Percentiles rank a stretch among this genome's conserved stretches.
These are phyloP conservation scores for Rostratula benghalensis DNA, from an alignment of 2,113 vertebrate species.

Conservation along the genomic window DNA sequence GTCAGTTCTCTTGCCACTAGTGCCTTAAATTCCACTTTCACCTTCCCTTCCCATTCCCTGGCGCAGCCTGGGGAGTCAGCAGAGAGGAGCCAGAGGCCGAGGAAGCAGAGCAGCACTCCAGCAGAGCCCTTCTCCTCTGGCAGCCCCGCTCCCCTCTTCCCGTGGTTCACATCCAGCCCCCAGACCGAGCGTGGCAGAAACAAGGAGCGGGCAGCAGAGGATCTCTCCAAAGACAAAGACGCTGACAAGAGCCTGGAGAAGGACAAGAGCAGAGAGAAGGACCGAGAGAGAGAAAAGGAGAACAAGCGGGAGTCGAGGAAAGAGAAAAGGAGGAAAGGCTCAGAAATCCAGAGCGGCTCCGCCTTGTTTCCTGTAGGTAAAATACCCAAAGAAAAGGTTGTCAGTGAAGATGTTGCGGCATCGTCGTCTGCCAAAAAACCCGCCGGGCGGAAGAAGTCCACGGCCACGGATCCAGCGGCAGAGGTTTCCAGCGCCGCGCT, in stretches of 20 bases:
- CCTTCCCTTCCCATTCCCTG: conserved; percentile 80
- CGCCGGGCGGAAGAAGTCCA: conserved; percentile 83
- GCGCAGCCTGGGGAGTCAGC: conserved; percentile 74
- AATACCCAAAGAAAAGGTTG: conserved; percentile 75
- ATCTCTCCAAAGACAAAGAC: conserved; percentile 78
- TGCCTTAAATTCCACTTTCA: conserved; percentile 93
- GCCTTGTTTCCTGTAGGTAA: conserved; percentile 75
- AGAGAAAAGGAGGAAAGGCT: conserved; percentile 84
- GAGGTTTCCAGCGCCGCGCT: conserved; percentile 73
- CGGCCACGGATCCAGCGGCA: conserved; percentile 69
- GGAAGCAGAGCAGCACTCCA: conserved; percentile 70
- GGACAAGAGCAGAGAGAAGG: conserved; percentile 87
- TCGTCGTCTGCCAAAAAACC: conserved; percentile 77
- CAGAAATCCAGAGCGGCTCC: conserved; percentile 73
- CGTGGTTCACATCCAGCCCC: conserved; percentile 80
- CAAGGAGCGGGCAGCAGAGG: conserved; percentile 77
- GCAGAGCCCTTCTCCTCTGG: conserved; percentile 79
- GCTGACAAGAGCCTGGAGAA: conserved; percentile 82
- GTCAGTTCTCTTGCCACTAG: conserved; percentile 89
- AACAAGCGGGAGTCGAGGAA: conserved; percentile 90
- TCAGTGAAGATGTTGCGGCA: conserved; percentile 66
- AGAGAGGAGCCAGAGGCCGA: conserved; percentile 74
- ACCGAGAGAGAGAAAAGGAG: conserved; percentile 88
- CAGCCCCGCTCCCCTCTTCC: conserved; percentile 78
- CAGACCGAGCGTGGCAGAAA: conserved; percentile 81